A percentile compares a stretch with the other conserved stretches of the same genome.
Conservation (phyloP, 2,888 invertebrate species). For the Agrochola lychnidis region DNA sequence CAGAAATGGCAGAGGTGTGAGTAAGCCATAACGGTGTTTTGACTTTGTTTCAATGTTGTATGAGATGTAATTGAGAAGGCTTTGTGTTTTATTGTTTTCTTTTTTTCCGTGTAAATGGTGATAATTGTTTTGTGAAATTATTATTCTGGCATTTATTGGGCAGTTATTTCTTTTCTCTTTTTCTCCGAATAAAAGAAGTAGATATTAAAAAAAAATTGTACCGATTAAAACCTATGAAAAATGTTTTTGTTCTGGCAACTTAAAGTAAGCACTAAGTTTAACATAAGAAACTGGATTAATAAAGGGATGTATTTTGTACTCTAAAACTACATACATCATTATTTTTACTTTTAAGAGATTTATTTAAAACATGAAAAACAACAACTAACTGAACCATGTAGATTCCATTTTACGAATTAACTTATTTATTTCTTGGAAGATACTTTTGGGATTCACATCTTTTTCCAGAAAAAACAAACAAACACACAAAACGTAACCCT, state of each 20-base stretch:
- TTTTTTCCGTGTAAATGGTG: conserved; percentile 25
- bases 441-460: background rate
- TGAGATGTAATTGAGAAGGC: conserved; percentile 55
- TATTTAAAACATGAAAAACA: background rate
- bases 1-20: conserved; percentile 81
- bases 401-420: background rate
- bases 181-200: background rate
- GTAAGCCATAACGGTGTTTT: conserved; percentile 83
- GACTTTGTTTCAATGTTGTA: conserved; percentile 68
- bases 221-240: no score
- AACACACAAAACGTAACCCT: conserved; percentile 18
- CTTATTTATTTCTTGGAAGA: background rate
- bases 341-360: background rate
- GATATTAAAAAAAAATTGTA: background rate
- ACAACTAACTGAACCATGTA: background rate
- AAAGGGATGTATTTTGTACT: background rate
- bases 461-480: background rate
- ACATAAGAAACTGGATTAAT: background rate
- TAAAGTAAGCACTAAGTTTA: background rate
- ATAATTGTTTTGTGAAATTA: conserved; percentile 28
- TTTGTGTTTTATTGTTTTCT: conserved; percentile 41
- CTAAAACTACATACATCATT: background rate
- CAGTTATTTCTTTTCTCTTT: background rate
- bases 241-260: background rate
- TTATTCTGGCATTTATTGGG: conserved; percentile 6